These are phyloP conservation scores for Alectura lathami DNA, from an alignment of 2,113 vertebrate genomes.

Conservation along the genomic window DNA sequence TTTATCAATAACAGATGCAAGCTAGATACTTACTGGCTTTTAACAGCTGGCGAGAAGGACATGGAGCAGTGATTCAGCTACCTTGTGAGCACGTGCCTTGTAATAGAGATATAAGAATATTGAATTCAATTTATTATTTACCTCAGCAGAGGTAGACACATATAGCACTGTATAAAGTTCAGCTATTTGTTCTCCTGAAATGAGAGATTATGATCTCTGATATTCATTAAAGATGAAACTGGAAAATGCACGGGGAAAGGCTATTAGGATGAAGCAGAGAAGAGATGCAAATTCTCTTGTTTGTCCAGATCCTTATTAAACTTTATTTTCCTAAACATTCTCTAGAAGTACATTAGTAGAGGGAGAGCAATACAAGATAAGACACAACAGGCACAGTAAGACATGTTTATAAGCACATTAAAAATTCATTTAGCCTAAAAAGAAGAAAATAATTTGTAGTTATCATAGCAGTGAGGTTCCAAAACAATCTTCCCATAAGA, in stretches of 20 bases:
- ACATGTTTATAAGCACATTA: background rate
- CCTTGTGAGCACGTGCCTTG: constrained; percentile 37
- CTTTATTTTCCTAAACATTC: background rate
- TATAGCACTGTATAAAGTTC: background rate
- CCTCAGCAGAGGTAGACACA: background rate
- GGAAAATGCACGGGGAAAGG: background rate
- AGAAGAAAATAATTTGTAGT: background rate
- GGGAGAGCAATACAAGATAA: background rate
- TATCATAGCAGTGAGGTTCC: background rate
- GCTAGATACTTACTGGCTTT: background rate
- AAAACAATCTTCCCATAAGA: background rate
- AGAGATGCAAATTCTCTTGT: background rate
- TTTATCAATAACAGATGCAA: background rate
- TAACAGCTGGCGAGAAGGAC: constrained; percentile 32
- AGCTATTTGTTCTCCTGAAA: background rate
- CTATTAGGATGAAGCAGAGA: background rate
- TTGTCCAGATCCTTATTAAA: background rate
- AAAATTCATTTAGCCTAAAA: background rate
- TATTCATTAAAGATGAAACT: background rate
- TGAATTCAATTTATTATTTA: background rate
- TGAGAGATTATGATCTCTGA: background rate
- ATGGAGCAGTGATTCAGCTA: constrained; percentile 43
- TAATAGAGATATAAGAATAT: background rate
- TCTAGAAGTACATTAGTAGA: background rate
- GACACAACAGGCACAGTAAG: background rate